Base-by-base conservation (phyloP, 1,140 invertebrate species). In the Vollenhovia emeryi region DNA sequence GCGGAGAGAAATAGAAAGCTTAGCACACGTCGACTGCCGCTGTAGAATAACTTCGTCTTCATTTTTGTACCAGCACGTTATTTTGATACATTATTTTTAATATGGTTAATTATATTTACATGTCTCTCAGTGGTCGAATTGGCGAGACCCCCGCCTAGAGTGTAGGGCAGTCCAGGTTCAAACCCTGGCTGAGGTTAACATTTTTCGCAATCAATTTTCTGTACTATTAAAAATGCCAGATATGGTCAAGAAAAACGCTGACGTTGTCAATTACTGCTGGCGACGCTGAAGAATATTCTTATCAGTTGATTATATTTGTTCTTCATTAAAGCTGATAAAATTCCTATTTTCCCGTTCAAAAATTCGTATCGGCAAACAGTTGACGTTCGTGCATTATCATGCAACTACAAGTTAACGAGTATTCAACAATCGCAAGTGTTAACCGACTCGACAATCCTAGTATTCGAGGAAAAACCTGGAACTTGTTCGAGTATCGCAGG, bases 271-370 rank as follows among this genome's bases (percentile, higher is more conserved):
- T n/a, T n/a, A n/a, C n/a, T n/a, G n/a, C n/a, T n/a, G n/a, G n/a
- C n/a, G n/a, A n/a, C n/a, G n/a, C n/a, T n/a, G n/a, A n/a, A n/a
- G n/a, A n/a, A n/a, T n/a, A n/a, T n/a, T n/a, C n/a, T n/a, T n/a
- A n/a, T n/a, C n/a, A n/a, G n/a, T n/a, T n/a, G n/a, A n/a, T n/a
- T n/a, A n/a, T n/a, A n/a, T n/a, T n/a, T n/a, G n/a, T n/a, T n/a
- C n/a, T 36, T 36, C 8, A 55, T 55, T 57, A 57, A 57, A n/a
- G n/a, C n/a, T n/a, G n/a, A 27, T 62, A 62, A 62, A 62, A 62
- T 13, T 30, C 6, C 18, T 62, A n/a, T 62, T 1, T 62, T 3
- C 11, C 8, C 8, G 7, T 62, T 4, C 3, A 27, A 60, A 18
- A 60, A 30, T 30, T 30, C 9, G 15, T 36, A 36, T 21, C 15